Conservation (phyloP, 1,140 invertebrate genomes). For the Anastrepha obliqua region DNA sequence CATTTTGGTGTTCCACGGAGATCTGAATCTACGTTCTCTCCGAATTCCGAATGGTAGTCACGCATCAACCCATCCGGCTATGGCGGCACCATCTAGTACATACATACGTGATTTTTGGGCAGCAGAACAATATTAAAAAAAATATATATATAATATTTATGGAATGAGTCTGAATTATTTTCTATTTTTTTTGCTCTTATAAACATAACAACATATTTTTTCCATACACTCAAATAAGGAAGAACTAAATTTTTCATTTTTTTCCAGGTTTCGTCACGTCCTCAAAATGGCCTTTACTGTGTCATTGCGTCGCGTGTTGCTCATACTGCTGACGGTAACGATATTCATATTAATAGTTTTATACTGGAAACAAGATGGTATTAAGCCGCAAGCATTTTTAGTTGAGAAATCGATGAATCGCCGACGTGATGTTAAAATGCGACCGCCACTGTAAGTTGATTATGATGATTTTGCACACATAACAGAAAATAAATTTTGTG, state of each 20-base stretch:
- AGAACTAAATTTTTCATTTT: background rate
- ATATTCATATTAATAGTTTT: constrained; percentile 71
- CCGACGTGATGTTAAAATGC: constrained; percentile 50
- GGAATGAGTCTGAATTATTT: too few species aligned
- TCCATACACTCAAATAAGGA: too few species aligned
- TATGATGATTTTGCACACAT: background rate
- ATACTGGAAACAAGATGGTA: constrained; percentile 71
- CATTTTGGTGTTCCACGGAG: too few species aligned
- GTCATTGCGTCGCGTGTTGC: constrained; percentile 68
- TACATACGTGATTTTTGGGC: too few species aligned
- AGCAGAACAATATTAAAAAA: too few species aligned
- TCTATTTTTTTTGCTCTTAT: too few species aligned
- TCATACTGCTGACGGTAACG: constrained; percentile 67
- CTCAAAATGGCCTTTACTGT: constrained; percentile 73
- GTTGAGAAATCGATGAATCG: constrained; percentile 64
- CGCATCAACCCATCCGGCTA: too few species aligned
- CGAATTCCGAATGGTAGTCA: too few species aligned
- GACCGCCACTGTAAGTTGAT: constrained; percentile 52
- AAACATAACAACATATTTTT: too few species aligned
- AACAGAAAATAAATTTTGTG: background rate
- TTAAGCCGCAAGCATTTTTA: constrained; percentile 66
- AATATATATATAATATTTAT: too few species aligned
- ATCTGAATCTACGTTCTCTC: too few species aligned
- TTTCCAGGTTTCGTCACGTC: constrained; percentile 70
- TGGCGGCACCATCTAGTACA: too few species aligned